Base-by-base conservation (phyloP, 2,888 invertebrate species). In the Epiblema foenella region DNA sequence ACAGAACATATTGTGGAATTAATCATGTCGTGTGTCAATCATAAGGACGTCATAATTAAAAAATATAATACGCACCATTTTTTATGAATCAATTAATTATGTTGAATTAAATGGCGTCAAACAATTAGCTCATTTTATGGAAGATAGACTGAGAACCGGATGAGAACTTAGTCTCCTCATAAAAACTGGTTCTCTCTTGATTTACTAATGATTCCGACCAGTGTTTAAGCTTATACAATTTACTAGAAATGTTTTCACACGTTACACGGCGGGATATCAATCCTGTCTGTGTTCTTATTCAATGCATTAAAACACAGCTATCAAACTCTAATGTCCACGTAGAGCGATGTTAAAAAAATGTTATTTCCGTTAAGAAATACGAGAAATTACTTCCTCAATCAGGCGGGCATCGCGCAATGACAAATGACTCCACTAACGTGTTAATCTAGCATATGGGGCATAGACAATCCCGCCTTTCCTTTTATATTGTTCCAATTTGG, bases 331-430 rank as follows among this genome's bases (percentile, higher is more conserved):
- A 91, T 89, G 86, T 82, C 85, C 85, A 76, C 15, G n/a, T n/a
- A 77, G 78, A 85, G 87, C 88, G 89, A 86, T 86, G 83, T 85
- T 81, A 86, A 91, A 89, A 88, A 93, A 90, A 88, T 85, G 86
- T 85, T 88, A 89, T 93, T 90, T 93, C 93, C 93, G 92, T 85
- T 89, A 84, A 84, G 84, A 87, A 81, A 86, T 79, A 85, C 84
- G 83, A 89, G 90, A 92, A 92, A 93, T 91, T 82, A 90, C 93
- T 93, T 93, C 93, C 93, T 92, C 92, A 93, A 93, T 93, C 93
- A 93, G 89, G 82, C 81, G 74, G 77, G 77, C 82, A 82, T 80
- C 82, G 79, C 76, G 76, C 84, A 85, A 89, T 93, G 93, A 93
- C 91, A 90, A 92, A 93, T 93, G 89, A 88, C 89, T 87, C 79